A percentile compares a stretch with the other conserved stretches of the same genome.
phyloP scores from a whole-genome alignment of 1,140 invertebrate species.

The Psix sp. region DNA sequence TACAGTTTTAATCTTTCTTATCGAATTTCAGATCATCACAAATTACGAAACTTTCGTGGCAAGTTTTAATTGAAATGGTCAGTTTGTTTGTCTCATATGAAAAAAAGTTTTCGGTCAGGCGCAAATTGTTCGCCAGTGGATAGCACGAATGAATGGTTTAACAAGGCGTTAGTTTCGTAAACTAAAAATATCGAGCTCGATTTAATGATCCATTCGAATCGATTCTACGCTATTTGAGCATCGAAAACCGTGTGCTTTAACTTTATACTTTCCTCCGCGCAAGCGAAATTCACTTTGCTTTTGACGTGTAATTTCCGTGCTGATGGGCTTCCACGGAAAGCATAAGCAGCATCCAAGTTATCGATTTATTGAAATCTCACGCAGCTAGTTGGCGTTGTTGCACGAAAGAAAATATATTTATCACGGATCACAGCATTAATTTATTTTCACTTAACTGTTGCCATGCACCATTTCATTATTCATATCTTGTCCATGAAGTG shows the following conservation, averaged over 20 bases:
- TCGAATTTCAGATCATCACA: conserved; percentile 4
- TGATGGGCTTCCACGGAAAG: conserved; percentile 29
- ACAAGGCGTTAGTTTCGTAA: too few relatives aligned
- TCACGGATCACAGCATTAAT: conserved; percentile 30
- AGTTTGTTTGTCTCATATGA: too few relatives aligned
- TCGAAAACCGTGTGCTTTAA: conserved; percentile 18
- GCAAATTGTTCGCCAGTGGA: too few relatives aligned
- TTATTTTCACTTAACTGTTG: conserved; percentile 17
- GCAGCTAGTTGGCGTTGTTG: conserved; percentile 24
- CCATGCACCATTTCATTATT: conserved; percentile 19
- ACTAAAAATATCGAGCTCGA: conserved; percentile 10
- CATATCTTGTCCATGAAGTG: too few relatives aligned
- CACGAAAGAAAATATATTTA: conserved; percentile 29
- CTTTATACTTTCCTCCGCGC: conserved; percentile 27
- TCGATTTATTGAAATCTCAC: conserved; percentile 46
- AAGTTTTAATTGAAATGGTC: too few relatives aligned
- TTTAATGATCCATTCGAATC: conserved; percentile 2
- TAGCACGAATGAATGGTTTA: too few relatives aligned
- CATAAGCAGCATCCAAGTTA: conserved; percentile 34
- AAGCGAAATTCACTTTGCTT: conserved; percentile 48
- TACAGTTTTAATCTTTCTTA: neutral
- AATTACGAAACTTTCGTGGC: too few relatives aligned
- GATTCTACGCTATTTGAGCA: conserved; percentile 2
- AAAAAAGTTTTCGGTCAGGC: too few relatives aligned
- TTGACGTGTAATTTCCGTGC: conserved; percentile 51